Evolutionary conservation across 2,113 vertebrate species (phyloP).

Genomic region (Atrichornis clamosus): DNA sequence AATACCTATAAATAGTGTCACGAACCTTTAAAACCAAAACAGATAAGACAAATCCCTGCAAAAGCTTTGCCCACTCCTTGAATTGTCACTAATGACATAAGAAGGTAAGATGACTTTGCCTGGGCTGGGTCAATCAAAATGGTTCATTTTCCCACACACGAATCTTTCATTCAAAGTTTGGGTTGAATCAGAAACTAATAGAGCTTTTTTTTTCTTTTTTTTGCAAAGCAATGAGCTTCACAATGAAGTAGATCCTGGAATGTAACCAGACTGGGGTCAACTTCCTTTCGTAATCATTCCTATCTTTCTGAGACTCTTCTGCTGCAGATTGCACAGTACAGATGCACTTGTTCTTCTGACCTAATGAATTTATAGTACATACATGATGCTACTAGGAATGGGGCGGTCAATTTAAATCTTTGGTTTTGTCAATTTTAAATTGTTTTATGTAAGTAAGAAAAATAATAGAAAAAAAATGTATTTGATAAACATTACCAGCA

Average conservation of each 20-base stretch:
- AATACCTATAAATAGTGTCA: background rate
- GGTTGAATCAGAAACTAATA: background rate
- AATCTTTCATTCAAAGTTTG: background rate
- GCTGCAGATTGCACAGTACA: background rate
- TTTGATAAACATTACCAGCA: background rate
- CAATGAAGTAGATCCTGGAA: background rate
- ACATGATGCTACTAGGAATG: background rate
- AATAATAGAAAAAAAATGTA: background rate
- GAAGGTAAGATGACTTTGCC: background rate
- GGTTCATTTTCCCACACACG: background rate
- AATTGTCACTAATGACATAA: background rate
- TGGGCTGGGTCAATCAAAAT: background rate
- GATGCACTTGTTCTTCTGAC: background rate
- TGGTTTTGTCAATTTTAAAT: background rate
- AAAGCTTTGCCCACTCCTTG: background rate
- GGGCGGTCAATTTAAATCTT: background rate
- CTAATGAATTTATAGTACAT: background rate
- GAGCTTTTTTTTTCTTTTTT: background rate
- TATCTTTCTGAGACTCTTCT: background rate
- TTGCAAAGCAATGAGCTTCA: background rate
- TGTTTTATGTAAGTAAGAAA: background rate
- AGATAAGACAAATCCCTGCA: background rate
- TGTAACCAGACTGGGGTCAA: background rate
- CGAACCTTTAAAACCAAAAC: background rate
- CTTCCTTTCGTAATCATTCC: background rate